Evolutionary conservation across 2,113 vertebrate species (phyloP), one percentile per base, ranked within the genome.

Genomic region (Vulpes ferrilata): DNA sequence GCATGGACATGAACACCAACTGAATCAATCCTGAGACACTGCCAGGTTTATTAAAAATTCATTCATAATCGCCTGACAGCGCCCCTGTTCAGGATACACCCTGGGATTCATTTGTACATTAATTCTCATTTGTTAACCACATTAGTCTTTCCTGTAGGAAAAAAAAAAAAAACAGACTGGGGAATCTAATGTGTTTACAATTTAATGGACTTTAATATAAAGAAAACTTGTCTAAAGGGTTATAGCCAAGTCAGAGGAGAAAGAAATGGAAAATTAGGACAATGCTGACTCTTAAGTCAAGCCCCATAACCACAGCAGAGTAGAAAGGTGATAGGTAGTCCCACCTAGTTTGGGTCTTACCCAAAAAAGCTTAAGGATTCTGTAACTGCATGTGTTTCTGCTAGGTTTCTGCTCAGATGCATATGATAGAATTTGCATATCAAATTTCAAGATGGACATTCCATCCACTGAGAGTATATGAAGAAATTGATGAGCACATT

Each of bases 111-210:
- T 93, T 96, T 86, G 55, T 93, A 97, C 73, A 96, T 95, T 96
- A 93, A 96, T 96, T 96, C 90, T 89, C 97, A 96, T 88, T 97
- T 96, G 78, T 97, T 95, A 97, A 95, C 32, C 90, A 96, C 89
- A 95, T 95, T 85, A 84, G 86, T 97, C 93, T 89, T 95, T 96
- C 86, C 67, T 93, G 67, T 48, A 95, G 81, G 82, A 65, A 90
- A 93, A 74, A 62, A 43, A 35, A 43, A 43, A 64, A 76, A 71
- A 93, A 81, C 23, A 95, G 55, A 92, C 89, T 96, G 55, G 38
- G 20, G n/a, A 82, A 86, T 93, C 87, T 93, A 96, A 82, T 74
- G 71, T 79, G 55, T 81, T 96, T 96, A 73, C 91, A 84, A 96
- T 92, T 93, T 96, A 97, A 93, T 93, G 74, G 67, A 78, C 55